Evolutionary conservation across 2,888 invertebrate species (phyloP).

Genomic region (Rhodophaea formosa): DNA sequence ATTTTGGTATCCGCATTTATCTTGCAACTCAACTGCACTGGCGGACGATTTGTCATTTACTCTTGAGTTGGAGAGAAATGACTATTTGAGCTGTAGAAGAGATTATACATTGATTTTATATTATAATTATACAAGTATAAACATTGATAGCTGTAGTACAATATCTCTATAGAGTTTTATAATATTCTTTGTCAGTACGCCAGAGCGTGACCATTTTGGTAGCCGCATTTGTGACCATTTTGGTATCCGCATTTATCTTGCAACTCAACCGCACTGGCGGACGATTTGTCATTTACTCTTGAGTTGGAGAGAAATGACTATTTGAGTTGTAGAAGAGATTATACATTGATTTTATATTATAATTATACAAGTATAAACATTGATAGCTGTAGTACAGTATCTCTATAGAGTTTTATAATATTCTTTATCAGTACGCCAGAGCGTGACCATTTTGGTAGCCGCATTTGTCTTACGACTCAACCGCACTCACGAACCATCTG

Average conservation of each 20-base stretch:
- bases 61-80: background rate
- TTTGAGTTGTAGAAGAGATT: too few relatives aligned
- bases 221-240: slow-evolving; percentile 43
- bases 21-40: too few relatives aligned
- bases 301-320: slow-evolving; percentile 40
- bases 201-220: slow-evolving; percentile 17
- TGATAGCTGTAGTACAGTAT: background rate
- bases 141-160: background rate
- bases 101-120: too few relatives aligned
- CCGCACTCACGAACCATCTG: slow-evolving; percentile 66
- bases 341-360: too few relatives aligned
- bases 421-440: slow-evolving; percentile 47
- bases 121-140: too few relatives aligned
- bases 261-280: slow-evolving; percentile 64
- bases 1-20: slow-evolving; percentile 22
- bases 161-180: background rate
- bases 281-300: slow-evolving; percentile 67
- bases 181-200: slow-evolving; percentile 44
- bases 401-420: background rate
- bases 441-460: slow-evolving; percentile 28
- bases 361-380: too few relatives aligned
- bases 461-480: slow-evolving; percentile 71
- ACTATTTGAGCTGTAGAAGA: slow-evolving; percentile 20
- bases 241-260: slow-evolving; percentile 64
- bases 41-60: too few relatives aligned